phyloP scores from a whole-genome alignment of 2,797 vertebrate genomes.

The Cuniculus paca region DNA sequence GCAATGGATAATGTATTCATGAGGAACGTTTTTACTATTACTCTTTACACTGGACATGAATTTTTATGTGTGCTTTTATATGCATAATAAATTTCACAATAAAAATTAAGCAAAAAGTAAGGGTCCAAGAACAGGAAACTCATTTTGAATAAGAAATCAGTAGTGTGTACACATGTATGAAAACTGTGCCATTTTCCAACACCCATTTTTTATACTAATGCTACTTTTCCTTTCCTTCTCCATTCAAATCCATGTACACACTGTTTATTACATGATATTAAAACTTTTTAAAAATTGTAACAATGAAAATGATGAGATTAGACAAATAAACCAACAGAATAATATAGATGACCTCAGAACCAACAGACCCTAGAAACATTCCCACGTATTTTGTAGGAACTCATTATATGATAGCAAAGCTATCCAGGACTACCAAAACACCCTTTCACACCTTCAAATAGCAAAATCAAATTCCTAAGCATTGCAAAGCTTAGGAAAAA shows the following conservation, averaged over 20 bases:
- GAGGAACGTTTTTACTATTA: not conserved
- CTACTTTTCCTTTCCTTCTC: not conserved
- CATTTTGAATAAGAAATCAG: constrained; percentile 25
- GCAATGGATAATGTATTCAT: not conserved
- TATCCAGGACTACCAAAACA: not conserved
- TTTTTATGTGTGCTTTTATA: constrained; percentile 33
- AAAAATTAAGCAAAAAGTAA: constrained; percentile 7
- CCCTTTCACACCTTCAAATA: not conserved
- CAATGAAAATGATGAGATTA: not conserved
- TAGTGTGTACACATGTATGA: not conserved
- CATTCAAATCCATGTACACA: not conserved
- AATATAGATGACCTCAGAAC: not conserved
- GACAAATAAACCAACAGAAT: not conserved
- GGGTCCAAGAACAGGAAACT: not conserved
- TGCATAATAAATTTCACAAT: constrained; percentile 39
- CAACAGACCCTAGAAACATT: not conserved
- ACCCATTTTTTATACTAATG: not conserved
- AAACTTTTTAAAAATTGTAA: not conserved
- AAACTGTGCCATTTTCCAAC: not conserved
- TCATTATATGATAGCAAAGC: not conserved
- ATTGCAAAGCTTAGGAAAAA: not conserved
- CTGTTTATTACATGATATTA: not conserved
- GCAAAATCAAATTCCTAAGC: not conserved
- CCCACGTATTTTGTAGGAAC: not conserved
- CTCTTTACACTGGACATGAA: not conserved